Base-by-base conservation (phyloP, 2,888 invertebrate species). In the Coremacera marginata region DNA sequence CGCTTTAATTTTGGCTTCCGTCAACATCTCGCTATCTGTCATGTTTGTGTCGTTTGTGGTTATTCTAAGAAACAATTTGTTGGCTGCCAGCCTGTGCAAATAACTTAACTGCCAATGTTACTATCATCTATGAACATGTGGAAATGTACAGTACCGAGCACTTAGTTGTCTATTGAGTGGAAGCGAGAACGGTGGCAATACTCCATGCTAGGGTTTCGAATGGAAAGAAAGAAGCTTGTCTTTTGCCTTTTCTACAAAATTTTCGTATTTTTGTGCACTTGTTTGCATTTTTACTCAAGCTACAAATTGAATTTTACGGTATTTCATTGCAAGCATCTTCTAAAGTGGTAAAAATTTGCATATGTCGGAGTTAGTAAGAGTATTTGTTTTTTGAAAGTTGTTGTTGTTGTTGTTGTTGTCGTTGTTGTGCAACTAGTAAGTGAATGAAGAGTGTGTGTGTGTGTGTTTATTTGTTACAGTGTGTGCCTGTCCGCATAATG, bases 301-400 rank as follows among this genome's bases (percentile, higher is more conserved):
- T 67, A n/a, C 74, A 74, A 74, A 74, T 74, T 74, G 65, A 74
- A 74, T 74, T 74, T 67, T 51, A 67, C 65, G 74, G 65, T 74
- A 55, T 55, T 55, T 67, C 67, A 25, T 65, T 49, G 31, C 19
- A 31, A 70, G 52, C 27, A 51, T 44, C 44, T 44, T 44, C 44
- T 44, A 44, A 44, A 68, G 67, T 22, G 49, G 44, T 44, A 49
- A 72, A 44, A 57, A 71, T 71, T 60, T 71, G 71, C 71, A 71
- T 71, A 65, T 22, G 19, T 67, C 27, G 27, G 60, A 14, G 27
- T 60, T 60, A 27, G 27, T 60, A 14, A 27, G 60, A 27, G 27
- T 60, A 27, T 25, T 25, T 51, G 51, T 49, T 49, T 51, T 44
- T 11, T 44, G 14, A 11, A 11, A 11, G 44, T 14, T 44, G 11